Conservation (phyloP, 2,888 invertebrate species). For the Agrilus biguttatus region DNA sequence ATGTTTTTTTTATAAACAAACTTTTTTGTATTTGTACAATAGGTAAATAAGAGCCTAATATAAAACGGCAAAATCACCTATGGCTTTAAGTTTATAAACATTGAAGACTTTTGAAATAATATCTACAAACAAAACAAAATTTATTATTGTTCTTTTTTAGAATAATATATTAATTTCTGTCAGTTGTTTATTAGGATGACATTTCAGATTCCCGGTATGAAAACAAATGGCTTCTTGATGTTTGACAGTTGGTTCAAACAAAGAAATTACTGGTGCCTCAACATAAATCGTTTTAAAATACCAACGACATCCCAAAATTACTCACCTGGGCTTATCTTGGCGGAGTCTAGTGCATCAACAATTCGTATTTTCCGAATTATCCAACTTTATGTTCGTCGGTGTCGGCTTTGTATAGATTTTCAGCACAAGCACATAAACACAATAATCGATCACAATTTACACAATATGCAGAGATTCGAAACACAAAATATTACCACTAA, state of each 20-base stretch:
- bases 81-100: too few species aligned
- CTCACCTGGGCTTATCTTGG: conserved; percentile 25
- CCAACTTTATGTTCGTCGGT: conserved; percentile 41
- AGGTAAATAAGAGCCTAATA: too few species aligned
- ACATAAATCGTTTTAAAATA: conserved; percentile 4
- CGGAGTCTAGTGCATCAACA: conserved; percentile 24
- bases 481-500: conserved; percentile 54
- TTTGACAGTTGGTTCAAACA: conserved; percentile 39
- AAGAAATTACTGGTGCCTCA: conserved; percentile 27
- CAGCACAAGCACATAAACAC: conserved; percentile 45
- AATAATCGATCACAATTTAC: conserved; percentile 39
- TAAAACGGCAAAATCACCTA: too few species aligned
- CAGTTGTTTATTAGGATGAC: conserved; percentile 29
- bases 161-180: conserved; percentile 11
- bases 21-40: too few species aligned
- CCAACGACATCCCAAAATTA: conserved; percentile 6
- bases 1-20: too few species aligned
- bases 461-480: conserved; percentile 32
- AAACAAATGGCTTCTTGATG: conserved; percentile 39
- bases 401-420: conserved; percentile 41
- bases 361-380: conserved; percentile 33
- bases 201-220: conserved; percentile 31
- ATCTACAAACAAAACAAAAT: too few species aligned
- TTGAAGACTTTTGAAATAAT: not conserved
- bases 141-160: not conserved